Base-by-base conservation (phyloP, 2,797 vertebrate genomes). In the Anguilla megastoma region DNA sequence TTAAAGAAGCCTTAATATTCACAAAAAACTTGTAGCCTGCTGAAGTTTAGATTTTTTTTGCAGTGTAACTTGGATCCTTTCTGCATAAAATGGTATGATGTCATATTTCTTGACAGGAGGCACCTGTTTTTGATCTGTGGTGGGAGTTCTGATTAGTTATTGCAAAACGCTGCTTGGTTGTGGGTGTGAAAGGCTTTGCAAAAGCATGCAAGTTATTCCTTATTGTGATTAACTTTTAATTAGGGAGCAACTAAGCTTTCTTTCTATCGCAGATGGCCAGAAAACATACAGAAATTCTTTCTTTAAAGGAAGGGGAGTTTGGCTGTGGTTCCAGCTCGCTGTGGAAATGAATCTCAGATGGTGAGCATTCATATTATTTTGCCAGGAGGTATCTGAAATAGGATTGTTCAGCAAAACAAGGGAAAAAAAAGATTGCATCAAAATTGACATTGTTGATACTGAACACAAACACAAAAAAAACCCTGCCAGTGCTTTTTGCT, bases 351-450 rank as follows among this genome's bases (percentile, higher is more conserved):
- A 85, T 24, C 63, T 52, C 84, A 85, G 84, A 85, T 36, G 84
- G 30, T 48, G 52, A 71, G 48, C 24, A 33, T 48, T 66, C 84
- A 63, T 66, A 85, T 63, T 41, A 85, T 74, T 74, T 66, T 76
- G 52, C 84, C 87, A 58, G 71, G 41, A 86, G 85, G n/a, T 74
- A 63, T 86, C 80, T 86, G 36, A 88, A 88, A 82, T 79, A 45
- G 88, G 74, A 63, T 86, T 82, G 41, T 88, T 88, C 45, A 66
- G 27, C 41, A 54, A 50, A 86, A 82, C 71, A 79, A 86, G 84
- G 52, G n/a, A 74, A 74, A 50, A 27, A 79, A 74, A 69, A 30
- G 33, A 27, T 63, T 58, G 52, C 33, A 36, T 36, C 12, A 36
- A 86, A 88, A 88, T 56, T 54, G 36, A 85, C n/a, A 30, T n/a